Conservation (phyloP, 2,888 invertebrate species). For the Aspidapion aeneum region DNA sequence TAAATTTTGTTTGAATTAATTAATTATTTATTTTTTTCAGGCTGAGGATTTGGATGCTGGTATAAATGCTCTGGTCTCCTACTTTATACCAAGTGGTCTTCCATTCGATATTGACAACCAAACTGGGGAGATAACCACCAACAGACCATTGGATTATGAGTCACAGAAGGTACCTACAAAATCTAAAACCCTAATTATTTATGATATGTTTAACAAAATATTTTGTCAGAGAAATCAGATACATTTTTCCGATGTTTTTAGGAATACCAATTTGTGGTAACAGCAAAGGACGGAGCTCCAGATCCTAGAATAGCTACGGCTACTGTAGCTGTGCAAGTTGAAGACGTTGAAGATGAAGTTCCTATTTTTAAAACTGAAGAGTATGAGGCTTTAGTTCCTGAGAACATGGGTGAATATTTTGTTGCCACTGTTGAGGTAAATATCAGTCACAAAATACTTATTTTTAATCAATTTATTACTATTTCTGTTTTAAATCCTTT, state of each 20-base stretch:
- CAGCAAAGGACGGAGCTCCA: constrained; percentile 83
- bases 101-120: constrained; percentile 77
- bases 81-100: constrained; percentile 72
- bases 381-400: constrained; percentile 79
- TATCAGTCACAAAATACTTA: no score
- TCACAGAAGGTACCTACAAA: constrained; percentile 62
- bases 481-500: no score
- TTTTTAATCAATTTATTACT: background rate
- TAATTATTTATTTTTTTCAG: no score
- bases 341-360: constrained; percentile 79
- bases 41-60: constrained; percentile 86
- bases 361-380: constrained; percentile 71
- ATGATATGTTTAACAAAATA: background rate
- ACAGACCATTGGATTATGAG: constrained; percentile 76
- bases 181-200: background rate
- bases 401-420: constrained; percentile 75
- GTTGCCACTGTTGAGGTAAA: constrained; percentile 74
- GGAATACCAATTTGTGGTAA: constrained; percentile 81
- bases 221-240: no score
- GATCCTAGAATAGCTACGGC: constrained; percentile 85
- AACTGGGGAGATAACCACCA: constrained; percentile 76
- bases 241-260: no score
- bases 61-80: constrained; percentile 76
- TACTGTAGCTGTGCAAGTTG: constrained; percentile 75
- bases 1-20: no score